Evolutionary conservation across 1,140 invertebrate genomes (phyloP).

Genomic region (Conus ventricosus): DNA sequence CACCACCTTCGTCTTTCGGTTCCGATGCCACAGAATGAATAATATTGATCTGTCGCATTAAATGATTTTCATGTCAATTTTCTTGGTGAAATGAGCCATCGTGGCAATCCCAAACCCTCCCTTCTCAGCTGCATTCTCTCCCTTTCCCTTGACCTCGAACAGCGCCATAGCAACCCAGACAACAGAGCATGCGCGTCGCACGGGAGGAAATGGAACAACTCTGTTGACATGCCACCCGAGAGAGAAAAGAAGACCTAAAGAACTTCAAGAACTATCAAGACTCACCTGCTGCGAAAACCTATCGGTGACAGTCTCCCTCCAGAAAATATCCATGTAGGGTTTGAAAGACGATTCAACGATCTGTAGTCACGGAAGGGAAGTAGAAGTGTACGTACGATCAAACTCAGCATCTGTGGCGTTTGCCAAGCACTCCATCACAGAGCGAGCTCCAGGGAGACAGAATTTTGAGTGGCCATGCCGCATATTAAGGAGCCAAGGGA

Average conservation of each 20-base stretch:
- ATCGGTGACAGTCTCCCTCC: too few relatives aligned
- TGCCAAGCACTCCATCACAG: too few relatives aligned
- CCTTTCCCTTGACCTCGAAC: neutral
- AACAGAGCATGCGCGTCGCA: slow-evolving; percentile 8
- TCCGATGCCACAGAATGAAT: too few relatives aligned
- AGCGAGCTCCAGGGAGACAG: too few relatives aligned
- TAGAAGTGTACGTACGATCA: too few relatives aligned
- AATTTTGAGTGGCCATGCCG: slow-evolving; percentile 54
- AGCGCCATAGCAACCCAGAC: neutral
- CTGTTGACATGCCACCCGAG: neutral
- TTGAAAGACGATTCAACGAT: too few relatives aligned
- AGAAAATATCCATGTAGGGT: too few relatives aligned
- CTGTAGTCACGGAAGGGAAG: too few relatives aligned
- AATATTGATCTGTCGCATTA: too few relatives aligned
- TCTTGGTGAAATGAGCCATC: neutral
- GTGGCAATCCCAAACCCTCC: neutral
- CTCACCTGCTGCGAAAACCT: neutral
- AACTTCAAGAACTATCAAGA: neutral
- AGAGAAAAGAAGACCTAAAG: neutral
- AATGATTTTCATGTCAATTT: too few relatives aligned
- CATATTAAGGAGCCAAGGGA: slow-evolving; percentile 67
- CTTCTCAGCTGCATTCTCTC: neutral
- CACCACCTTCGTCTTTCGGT: too few relatives aligned
- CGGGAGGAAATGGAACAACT: neutral
- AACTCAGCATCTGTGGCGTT: too few relatives aligned